Evolutionary conservation across 2,797 vertebrate genomes (phyloP), one percentile per base, ranked within the genome.

Genomic region (Moxostoma hubbsi): DNA sequence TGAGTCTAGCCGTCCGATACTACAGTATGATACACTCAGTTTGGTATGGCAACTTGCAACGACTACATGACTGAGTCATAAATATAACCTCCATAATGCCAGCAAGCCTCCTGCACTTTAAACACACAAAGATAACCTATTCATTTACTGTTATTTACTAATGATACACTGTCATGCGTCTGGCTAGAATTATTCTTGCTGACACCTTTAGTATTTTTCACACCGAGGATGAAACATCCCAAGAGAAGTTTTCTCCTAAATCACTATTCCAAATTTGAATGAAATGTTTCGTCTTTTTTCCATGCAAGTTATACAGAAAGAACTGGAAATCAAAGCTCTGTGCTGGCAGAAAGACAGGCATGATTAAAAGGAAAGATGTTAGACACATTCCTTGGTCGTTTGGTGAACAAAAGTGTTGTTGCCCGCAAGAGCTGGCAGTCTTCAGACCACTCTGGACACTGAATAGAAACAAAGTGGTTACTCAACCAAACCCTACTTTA

Each of bases 1-100:
- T 63, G 87, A 86, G 86, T 90, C 82, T 83, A 81, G 87, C 77
- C 88, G 89, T 87, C 88, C 86, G 63, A 86, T 82, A 86, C 80
- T 87, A 77, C 82, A 89, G 84, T 88, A 87, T 89, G 90, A 93
- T 92, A 90, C 91, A 89, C 88, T 88, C 86, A 88, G 89, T 93
- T 91, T 91, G 90, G 90, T 88, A 93, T 88, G 82, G 84, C 81
- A 84, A 88, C 85, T 77, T 87, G 86, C 92, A 92, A 91, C 91
- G 91, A 92, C 90, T 68, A 86, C 82, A 82, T 86, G 80, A 78
- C 77, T 7, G 80, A 75, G 74, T 57, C 80, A 82, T 82, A 85
- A 87, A 84, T 85, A 87, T 82, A 75, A 76, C 80, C 68, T 79
- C 45, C 63, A 51, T 71, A 80, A 80, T 72, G 50, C 70, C 43